Evolutionary conservation across 2,888 invertebrate species (phyloP).

Genomic region (Gisinianus flammeolus): DNA sequence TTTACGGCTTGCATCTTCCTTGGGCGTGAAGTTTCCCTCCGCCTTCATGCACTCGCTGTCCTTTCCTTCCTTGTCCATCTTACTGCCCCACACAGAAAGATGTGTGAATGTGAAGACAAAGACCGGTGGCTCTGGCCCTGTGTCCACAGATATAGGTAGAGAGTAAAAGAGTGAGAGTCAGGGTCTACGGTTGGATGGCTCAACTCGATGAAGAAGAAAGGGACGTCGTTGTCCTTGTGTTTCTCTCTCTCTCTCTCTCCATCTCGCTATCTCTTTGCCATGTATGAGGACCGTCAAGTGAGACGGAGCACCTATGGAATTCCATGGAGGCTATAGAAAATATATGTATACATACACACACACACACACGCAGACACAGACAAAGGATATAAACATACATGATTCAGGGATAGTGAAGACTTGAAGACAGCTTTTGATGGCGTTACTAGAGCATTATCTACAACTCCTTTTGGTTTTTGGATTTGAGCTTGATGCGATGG

Average conservation of each 20-base stretch:
- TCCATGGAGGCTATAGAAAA: neutral
- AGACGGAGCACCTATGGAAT: no score
- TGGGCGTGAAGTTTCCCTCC: neutral
- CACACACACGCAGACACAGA: no score
- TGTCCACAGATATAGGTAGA: no score
- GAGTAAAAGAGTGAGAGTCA: no score
- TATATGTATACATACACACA: no score
- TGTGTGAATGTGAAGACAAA: no score
- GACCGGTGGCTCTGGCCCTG: no score
- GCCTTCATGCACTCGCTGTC: neutral
- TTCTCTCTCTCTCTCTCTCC: no score
- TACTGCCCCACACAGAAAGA: no score
- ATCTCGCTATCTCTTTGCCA: no score
- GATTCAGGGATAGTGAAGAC: no score
- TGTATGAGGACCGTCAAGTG: neutral
- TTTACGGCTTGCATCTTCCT: conserved; percentile 36
- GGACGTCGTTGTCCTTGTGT: conserved; percentile 10
- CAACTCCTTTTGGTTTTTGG: conserved; percentile 5
- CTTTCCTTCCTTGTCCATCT: neutral
- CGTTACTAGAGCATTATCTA: conserved; percentile 32
- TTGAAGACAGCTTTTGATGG: conserved; percentile 28
- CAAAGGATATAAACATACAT: no score
- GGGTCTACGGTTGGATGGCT: conserved; percentile 5
- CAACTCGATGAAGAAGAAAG: conserved; percentile 26
- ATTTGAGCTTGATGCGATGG: neutral